These are phyloP conservation scores for Hippoglossus hippoglossus DNA, from an alignment of 2,797 vertebrate species.

Conservation along the genomic window DNA sequence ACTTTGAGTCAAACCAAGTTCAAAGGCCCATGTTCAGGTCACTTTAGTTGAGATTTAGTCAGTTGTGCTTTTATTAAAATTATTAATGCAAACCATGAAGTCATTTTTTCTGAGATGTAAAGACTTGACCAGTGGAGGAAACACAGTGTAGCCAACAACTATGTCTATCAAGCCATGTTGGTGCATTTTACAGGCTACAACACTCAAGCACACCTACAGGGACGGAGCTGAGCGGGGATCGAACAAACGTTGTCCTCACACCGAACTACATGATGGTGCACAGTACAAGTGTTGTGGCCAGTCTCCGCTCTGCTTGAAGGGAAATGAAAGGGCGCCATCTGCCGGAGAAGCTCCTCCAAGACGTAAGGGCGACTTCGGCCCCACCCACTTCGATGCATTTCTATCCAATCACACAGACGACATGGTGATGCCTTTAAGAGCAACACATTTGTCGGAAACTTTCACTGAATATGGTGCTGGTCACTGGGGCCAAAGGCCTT, in stretches of 20 bases:
- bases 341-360: slow-evolving; percentile 20
- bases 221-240: not conserved
- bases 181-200: not conserved
- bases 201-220: not conserved
- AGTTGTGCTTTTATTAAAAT: not conserved
- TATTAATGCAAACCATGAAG: not conserved
- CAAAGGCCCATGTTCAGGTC: too few species aligned
- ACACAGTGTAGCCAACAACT: too few species aligned
- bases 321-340: slow-evolving; percentile 45
- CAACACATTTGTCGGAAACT: not conserved
- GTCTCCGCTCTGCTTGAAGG: not conserved
- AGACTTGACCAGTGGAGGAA: not conserved
- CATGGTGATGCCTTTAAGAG: slow-evolving; percentile 33
- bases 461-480: too few species aligned
- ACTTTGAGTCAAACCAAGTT: too few species aligned
- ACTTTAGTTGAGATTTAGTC: too few species aligned
- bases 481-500: too few species aligned
- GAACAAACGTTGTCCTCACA: not conserved
- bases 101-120: not conserved
- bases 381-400: slow-evolving; percentile 35
- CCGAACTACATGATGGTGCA: not conserved
- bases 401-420: slow-evolving; percentile 64
- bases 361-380: not conserved
- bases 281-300: not conserved
- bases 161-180: too few species aligned